phyloP scores from a whole-genome alignment of 2,888 invertebrate species.

The Synergus japonicus region DNA sequence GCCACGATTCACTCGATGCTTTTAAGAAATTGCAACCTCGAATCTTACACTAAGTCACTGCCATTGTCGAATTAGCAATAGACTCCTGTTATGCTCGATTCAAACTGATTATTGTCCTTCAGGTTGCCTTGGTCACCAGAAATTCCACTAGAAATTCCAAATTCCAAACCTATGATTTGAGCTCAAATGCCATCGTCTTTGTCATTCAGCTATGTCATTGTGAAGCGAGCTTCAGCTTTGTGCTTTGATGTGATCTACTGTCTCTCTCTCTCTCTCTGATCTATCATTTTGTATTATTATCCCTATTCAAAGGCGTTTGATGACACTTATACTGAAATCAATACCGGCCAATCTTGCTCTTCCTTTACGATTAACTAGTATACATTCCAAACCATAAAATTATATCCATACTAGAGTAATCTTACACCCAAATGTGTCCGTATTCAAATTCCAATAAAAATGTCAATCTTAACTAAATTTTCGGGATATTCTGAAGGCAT shows the following conservation, averaged over 20 bases:
- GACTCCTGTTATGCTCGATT: conserved; percentile 27
- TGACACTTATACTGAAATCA: not conserved
- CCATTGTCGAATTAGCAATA: conserved; percentile 12
- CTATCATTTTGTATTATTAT: not conserved
- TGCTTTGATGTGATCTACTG: conserved; percentile 35
- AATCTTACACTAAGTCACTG: conserved; percentile 23
- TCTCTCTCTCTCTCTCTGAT: not conserved
- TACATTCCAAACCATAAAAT: too few relatives aligned
- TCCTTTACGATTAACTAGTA: not conserved
- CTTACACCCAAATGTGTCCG: too few relatives aligned
- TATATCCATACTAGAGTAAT: too few relatives aligned
- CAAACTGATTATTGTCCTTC: conserved; percentile 23
- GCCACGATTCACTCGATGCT: not conserved
- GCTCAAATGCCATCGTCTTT: conserved; percentile 5
- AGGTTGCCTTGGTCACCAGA: conserved; percentile 16
- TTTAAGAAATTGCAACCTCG: not conserved
- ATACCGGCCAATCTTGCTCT: not conserved
- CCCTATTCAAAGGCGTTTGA: not conserved
- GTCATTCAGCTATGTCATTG: conserved; percentile 26
- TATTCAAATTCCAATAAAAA: too few relatives aligned
- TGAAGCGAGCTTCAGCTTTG: not conserved
- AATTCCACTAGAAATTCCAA: conserved; percentile 19
- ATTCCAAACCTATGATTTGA: conserved; percentile 29
- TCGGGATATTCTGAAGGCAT: too few relatives aligned
- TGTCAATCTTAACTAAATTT: too few relatives aligned